Evolutionary conservation across 2,888 invertebrate species (phyloP), one percentile per base, ranked within the genome.

Genomic region (Athalia rosae): DNA sequence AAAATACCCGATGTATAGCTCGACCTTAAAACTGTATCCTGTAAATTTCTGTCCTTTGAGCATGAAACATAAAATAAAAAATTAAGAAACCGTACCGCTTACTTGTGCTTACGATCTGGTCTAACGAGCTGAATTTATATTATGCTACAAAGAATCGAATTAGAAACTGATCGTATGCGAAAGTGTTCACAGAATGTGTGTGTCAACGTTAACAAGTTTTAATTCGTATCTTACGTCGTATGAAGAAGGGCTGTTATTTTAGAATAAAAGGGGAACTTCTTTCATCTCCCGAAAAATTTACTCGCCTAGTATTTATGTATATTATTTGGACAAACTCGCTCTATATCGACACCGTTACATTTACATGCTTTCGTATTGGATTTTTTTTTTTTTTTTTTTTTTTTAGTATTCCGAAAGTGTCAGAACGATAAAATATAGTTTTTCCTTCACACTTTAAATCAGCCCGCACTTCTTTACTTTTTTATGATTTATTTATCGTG

Each of bases 231-330:
- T 71, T 64, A 47, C 11, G 13, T 64, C n/a, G 8, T 61, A 74
- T 50, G 74, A 61, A 48, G 15, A 74, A 74, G 61, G 74, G 74
- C 74, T 74, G 74, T 62, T 74, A 74, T 74, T 61, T 74, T 62
- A 62, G 74, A 61, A 74, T 50, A 69, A 47, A 47, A 28, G 48
- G 4, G 47, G 8, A 47, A 28, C 6, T 43, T 7, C 59, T 53
- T 53, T 41, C 11, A 48, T 48, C 67, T 2, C 28, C 67, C 8
- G n/a, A n/a, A 53, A 53, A 53, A 53, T 11, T 4, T 11, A 53
- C 7, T n/a, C n/a, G n/a, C n/a, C n/a, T 11, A 53, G n/a, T 53
- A 53, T 3, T 4, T n/a, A 53, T n/a, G 9, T n/a, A 53, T 11
- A 53, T 53, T 3, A n/a, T n/a, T 3, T 11, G n/a, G 53, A 53